Conservation (phyloP, 2,797 vertebrate genomes). For the Peromyscus attwateri region DNA sequence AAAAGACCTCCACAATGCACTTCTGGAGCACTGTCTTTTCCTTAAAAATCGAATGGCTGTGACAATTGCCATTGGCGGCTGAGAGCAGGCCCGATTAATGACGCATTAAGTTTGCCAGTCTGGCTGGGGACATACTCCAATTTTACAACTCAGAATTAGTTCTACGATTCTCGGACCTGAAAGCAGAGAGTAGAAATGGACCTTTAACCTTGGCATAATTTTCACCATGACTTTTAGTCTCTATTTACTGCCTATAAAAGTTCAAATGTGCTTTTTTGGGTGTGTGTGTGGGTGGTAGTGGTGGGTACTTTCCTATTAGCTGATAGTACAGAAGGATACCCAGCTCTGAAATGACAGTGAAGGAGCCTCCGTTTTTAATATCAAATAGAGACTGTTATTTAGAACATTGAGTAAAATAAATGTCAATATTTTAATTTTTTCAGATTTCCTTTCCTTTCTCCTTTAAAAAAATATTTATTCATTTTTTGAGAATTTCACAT, state of each 20-base stretch:
- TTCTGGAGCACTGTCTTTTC: conserved; percentile 80
- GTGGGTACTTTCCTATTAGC: neutral
- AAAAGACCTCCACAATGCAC: conserved; percentile 85
- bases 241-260: conserved; percentile 45
- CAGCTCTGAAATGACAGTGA: neutral
- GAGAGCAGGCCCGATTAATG: conserved; percentile 78
- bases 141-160: conserved; percentile 65
- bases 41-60: conserved; percentile 86
- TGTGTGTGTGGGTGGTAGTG: neutral
- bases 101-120: conserved; percentile 68
- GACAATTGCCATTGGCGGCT: conserved; percentile 77
- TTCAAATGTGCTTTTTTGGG: conserved; percentile 30
- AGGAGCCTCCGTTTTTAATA: neutral
- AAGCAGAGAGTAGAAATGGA: conserved; percentile 38
- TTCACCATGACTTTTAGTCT: conserved; percentile 55
- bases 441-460: neutral
- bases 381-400: neutral
- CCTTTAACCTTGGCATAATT: conserved; percentile 25
- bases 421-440: conserved; percentile 26
- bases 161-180: conserved; percentile 59
- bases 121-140: conserved; percentile 64
- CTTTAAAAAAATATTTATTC: neutral
- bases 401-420: conserved; percentile 40
- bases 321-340: neutral
- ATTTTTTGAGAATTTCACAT: neutral